Percentiles rank a stretch among this genome's conserved stretches.
These are phyloP conservation scores for Cephalotes varians DNA, from an alignment of 2,888 invertebrate genomes.

Conservation along the genomic window DNA sequence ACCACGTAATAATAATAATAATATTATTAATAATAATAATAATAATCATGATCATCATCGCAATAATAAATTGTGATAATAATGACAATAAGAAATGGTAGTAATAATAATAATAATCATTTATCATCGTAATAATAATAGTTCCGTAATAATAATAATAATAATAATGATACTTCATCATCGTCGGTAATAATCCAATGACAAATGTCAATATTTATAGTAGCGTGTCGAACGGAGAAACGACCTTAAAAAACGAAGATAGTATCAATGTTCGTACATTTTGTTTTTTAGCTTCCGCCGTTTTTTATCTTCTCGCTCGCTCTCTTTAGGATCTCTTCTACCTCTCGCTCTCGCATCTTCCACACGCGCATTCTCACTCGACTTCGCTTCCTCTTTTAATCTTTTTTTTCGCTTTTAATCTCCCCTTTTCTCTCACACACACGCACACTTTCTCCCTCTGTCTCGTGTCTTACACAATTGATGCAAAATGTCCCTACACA, in stretches of 20 bases:
- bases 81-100: conserved; percentile 80
- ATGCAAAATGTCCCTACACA: conserved; percentile 85
- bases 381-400: conserved; percentile 62
- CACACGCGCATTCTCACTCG: conserved; percentile 61
- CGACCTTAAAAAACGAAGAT: conserved; percentile 81
- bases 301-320: conserved; percentile 79
- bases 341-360: conserved; percentile 72
- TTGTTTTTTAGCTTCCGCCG: conserved; percentile 80
- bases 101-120: conserved; percentile 75
- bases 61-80: conserved; percentile 81
- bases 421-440: conserved; percentile 71
- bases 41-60: conserved; percentile 81
- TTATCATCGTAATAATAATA: conserved; percentile 75
- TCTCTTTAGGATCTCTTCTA: conserved; percentile 70
- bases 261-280: conserved; percentile 83
- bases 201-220: conserved; percentile 82
- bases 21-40: conserved; percentile 79
- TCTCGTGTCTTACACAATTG: conserved; percentile 82
- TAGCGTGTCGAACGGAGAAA: conserved; percentile 82
- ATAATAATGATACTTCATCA: conserved; percentile 74
- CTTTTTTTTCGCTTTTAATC: conserved; percentile 58
- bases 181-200: conserved; percentile 79
- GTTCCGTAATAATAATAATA: conserved; percentile 67
- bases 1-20: conserved; percentile 85
- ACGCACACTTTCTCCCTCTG: conserved; percentile 69